phyloP scores from a whole-genome alignment of 2,797 vertebrate genomes.

The Tragelaphus oryx region DNA sequence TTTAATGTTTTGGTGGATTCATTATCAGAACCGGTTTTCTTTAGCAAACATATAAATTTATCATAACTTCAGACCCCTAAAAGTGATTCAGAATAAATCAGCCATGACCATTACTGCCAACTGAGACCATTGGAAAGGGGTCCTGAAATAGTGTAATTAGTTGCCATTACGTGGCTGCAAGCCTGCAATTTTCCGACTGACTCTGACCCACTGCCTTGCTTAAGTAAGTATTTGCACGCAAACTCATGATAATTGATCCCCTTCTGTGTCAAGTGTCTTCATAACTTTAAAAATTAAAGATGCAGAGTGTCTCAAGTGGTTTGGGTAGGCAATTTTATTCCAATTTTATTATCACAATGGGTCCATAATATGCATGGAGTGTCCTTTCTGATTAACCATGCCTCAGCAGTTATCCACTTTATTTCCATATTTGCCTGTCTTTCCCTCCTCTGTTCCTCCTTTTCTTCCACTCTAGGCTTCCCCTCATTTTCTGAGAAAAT shows the following conservation, averaged over 20 bases:
- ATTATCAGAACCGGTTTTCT: slow-evolving; percentile 83
- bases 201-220: slow-evolving; percentile 78
- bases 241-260: slow-evolving; percentile 89
- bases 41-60: slow-evolving; percentile 89
- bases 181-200: slow-evolving; percentile 82
- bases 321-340: slow-evolving; percentile 89
- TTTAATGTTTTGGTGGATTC: slow-evolving; percentile 86
- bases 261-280: slow-evolving; percentile 90
- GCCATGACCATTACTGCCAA: slow-evolving; percentile 81
- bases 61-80: slow-evolving; percentile 79
- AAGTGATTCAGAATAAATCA: slow-evolving; percentile 88
- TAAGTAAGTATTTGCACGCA: slow-evolving; percentile 93
- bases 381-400: slow-evolving; percentile 93
- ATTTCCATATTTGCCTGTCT: slow-evolving; percentile 57
- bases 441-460: slow-evolving; percentile 56
- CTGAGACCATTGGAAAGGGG: slow-evolving; percentile 74
- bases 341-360: slow-evolving; percentile 91
- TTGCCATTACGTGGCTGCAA: slow-evolving; percentile 76
- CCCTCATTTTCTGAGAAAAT: slow-evolving; percentile 70
- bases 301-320: slow-evolving; percentile 82
- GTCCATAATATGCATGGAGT: slow-evolving; percentile 93
- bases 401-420: slow-evolving; percentile 77
- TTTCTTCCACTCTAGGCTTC: slow-evolving; percentile 27
- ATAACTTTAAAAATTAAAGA: slow-evolving; percentile 95
- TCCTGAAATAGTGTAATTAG: slow-evolving; percentile 84